Evolutionary conservation across 1,140 invertebrate species (phyloP).

Genomic region (Calliphora vicina): DNA sequence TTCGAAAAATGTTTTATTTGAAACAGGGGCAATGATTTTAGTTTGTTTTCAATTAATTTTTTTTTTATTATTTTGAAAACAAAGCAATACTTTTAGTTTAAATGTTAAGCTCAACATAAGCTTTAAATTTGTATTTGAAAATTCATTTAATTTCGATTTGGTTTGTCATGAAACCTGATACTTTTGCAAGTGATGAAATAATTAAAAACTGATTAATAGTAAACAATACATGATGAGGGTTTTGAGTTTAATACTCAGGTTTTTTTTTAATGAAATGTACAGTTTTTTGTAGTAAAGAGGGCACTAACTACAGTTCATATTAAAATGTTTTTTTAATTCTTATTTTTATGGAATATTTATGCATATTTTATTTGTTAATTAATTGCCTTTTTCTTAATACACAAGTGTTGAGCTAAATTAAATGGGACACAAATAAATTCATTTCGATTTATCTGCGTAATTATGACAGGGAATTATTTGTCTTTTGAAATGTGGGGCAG

Average conservation of each 20-base stretch:
- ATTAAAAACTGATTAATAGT: conserved; percentile 40
- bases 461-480: no score
- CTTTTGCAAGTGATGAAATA: conserved; percentile 37
- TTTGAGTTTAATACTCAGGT: neutral
- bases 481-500: no score
- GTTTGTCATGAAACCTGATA: neutral
- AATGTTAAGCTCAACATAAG: neutral
- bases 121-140: neutral
- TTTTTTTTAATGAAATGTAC: neutral
- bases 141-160: no score
- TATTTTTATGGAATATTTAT: neutral
- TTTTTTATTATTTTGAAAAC: no score
- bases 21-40: neutral
- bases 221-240: conserved; percentile 39
- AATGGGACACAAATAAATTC: no score
- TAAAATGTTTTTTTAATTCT: neutral
- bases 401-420: no score
- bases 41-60: no score
- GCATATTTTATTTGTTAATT: no score
- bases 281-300: neutral
- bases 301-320: no score
- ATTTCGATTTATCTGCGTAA: no score
- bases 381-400: no score
- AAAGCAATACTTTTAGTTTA: no score
- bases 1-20: neutral